A percentile compares a stretch with the other conserved stretches of the same genome.
Conservation (phyloP, 2,797 vertebrate species). For the Picus viridis region DNA sequence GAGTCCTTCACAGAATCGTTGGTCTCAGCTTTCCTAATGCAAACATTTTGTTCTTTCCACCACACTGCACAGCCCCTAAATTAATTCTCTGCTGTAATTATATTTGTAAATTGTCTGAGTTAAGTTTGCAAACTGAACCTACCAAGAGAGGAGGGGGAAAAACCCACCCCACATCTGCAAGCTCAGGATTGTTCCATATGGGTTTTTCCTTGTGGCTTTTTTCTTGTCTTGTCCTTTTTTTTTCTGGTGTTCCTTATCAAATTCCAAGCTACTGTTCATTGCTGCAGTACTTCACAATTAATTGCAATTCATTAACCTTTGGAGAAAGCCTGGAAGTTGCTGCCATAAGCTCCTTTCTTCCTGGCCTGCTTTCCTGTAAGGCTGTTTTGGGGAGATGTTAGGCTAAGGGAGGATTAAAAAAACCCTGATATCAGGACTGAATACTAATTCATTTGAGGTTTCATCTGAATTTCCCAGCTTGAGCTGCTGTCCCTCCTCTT, state of each 20-base stretch:
- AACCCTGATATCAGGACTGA: constrained; percentile 1
- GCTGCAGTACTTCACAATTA: constrained; percentile 56
- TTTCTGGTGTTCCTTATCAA: constrained; percentile 24
- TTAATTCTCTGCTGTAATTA: constrained; percentile 33
- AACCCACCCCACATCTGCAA: not conserved
- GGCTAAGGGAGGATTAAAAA: constrained; percentile 47
- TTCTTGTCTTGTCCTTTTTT: not conserved
- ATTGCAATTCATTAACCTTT: constrained; percentile 73
- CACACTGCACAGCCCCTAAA: not conserved
- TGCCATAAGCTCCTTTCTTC: constrained; percentile 28
- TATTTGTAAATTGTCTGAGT: constrained; percentile 49
- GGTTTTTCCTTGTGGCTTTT: not conserved
- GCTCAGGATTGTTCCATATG: constrained; percentile 21
- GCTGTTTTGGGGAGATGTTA: constrained; percentile 32
- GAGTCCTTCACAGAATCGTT: not conserved
- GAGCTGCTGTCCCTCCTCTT: not conserved
- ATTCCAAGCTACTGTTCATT: constrained; percentile 47
- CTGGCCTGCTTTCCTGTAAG: not conserved
- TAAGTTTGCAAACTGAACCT: constrained; percentile 12
- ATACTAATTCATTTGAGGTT: constrained; percentile 43
- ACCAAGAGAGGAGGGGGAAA: not conserved
- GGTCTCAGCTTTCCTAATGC: not conserved
- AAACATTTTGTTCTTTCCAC: constrained; percentile 49
- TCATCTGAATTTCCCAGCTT: not conserved
- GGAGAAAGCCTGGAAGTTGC: constrained; percentile 9